Base-by-base conservation (phyloP, 2,888 invertebrate genomes). In the Drosophila niveifrons region DNA sequence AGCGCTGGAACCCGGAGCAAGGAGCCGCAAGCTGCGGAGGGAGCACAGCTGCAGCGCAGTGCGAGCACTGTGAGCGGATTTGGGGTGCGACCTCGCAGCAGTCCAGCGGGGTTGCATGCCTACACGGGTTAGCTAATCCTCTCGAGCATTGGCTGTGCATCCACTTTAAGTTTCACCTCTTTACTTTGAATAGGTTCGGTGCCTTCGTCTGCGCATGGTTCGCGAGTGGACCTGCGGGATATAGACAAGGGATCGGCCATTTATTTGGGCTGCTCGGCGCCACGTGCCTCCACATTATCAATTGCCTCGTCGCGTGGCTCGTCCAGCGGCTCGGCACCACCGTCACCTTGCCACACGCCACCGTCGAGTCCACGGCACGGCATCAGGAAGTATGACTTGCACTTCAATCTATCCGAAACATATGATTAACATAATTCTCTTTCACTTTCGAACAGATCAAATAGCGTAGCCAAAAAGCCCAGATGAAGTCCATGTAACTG, bases 61-160 rank as follows among this genome's bases (percentile, higher is more conserved):
- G 89, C 92, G 61, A 92, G 92, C 79, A 92, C 91, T 18, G 87
- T 91, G n/a, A 92, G 92, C 73, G 91, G 91, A 2, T 82, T 92
- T 56, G 81, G 84, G 48, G 93, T 94, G 82, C 93, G 96, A 76
- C 96, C 96, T 1, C 93, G 96, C 78, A 96, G 96, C 53, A 96
- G 96, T 70, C 96, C 96, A 3, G 95, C 96, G 10, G 96, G 96
- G n/a, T 93, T 96, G 66, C 94, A 95, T 90, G 95, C 95, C 80
- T 96, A 96, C 88, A 96, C 96, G 78, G 95, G 95, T 92, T 92
- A 92, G 70, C 11, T n/a, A 36, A 36, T 4, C 36, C n/a, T 6
- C 36, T n/a, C 3, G 4, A 36, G 13, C 61, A 17, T 13, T 41
- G 8, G 4, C 1, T 2, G 10, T 10, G 11, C 36, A 11, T 41